Conservation (phyloP, 2,888 invertebrate genomes). For the Catotricha subobsoleta region DNA sequence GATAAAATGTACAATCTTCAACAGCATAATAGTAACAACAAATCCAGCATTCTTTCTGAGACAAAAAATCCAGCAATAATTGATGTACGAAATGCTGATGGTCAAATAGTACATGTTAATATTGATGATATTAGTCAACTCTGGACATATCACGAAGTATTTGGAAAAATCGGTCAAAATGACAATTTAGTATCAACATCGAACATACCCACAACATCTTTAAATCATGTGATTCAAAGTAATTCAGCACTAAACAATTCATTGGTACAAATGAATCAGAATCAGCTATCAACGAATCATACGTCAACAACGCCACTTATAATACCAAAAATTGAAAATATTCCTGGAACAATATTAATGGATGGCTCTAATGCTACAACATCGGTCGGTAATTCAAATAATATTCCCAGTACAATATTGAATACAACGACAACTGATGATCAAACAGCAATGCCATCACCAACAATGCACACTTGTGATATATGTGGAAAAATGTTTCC, state of each 20-base stretch:
- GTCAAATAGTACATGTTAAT: constrained; percentile 56
- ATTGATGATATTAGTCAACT: constrained; percentile 72
- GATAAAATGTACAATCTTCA: constrained; percentile 15
- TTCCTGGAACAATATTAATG: constrained; percentile 10
- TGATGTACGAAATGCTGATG: constrained; percentile 47
- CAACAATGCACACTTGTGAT: constrained; percentile 49
- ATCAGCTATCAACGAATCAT: constrained; percentile 12
- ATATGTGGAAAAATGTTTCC: constrained; percentile 75
- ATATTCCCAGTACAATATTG: neutral
- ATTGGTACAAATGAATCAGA: too few species aligned
- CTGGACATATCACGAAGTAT: constrained; percentile 72
- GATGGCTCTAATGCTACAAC: constrained; percentile 3
- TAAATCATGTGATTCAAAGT: too few species aligned
- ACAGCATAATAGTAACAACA: constrained; percentile 17
- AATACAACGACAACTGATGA: neutral
- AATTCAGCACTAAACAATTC: neutral
- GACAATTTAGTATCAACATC: neutral
- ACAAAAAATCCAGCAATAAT: constrained; percentile 24
- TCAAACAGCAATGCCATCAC: neutral
- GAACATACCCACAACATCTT: neutral
- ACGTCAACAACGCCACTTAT: constrained; percentile 5
- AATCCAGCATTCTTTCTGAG: constrained; percentile 12
- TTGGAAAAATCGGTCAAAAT: constrained; percentile 38
- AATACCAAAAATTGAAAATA: constrained; percentile 4
- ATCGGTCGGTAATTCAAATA: neutral